A percentile compares a stretch with the other conserved stretches of the same genome.
These are phyloP conservation scores for Isaurus tuberculatus DNA, from an alignment of 92 coral and sea anemone species.

Conservation along the genomic window DNA sequence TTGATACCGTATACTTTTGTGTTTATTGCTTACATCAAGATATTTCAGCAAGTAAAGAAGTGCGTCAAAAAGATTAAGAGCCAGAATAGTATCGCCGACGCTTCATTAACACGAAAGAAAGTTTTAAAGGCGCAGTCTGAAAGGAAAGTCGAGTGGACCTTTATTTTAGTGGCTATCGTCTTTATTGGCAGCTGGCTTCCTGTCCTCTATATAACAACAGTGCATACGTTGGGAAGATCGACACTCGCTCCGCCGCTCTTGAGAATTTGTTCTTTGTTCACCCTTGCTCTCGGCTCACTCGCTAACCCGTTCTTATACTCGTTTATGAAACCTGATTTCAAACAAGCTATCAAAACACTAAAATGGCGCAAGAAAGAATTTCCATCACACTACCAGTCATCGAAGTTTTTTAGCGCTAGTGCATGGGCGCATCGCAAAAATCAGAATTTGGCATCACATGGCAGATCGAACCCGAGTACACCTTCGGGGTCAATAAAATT, in stretches of 20 bases:
- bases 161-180: slow-evolving; percentile 69
- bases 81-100: slow-evolving; percentile 30
- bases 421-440: not conserved
- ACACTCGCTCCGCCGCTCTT: slow-evolving; percentile 66
- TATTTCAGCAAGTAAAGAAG: slow-evolving; percentile 61
- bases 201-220: slow-evolving; percentile 75
- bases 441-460: not conserved
- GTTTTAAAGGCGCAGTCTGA: slow-evolving; percentile 54
- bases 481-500: not conserved
- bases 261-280: slow-evolving; percentile 63
- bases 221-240: slow-evolving; percentile 54
- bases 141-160: slow-evolving; percentile 71
- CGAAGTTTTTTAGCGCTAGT: not conserved
- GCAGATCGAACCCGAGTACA: slow-evolving; percentile 7
- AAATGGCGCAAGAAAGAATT: slow-evolving; percentile 3
- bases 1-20: slow-evolving; percentile 69
- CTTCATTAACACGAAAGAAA: slow-evolving; percentile 47
- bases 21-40: slow-evolving; percentile 63
- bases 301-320: slow-evolving; percentile 79
- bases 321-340: slow-evolving; percentile 83
- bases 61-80: slow-evolving; percentile 58
- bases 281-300: slow-evolving; percentile 77
- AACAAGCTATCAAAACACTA: slow-evolving; percentile 32
- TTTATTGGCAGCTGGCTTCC: slow-evolving; percentile 82
- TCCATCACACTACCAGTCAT: not conserved